Percentiles rank a stretch among this genome's conserved stretches.
phyloP scores from a whole-genome alignment of 2,888 invertebrate genomes.

The Merodon equestris region DNA sequence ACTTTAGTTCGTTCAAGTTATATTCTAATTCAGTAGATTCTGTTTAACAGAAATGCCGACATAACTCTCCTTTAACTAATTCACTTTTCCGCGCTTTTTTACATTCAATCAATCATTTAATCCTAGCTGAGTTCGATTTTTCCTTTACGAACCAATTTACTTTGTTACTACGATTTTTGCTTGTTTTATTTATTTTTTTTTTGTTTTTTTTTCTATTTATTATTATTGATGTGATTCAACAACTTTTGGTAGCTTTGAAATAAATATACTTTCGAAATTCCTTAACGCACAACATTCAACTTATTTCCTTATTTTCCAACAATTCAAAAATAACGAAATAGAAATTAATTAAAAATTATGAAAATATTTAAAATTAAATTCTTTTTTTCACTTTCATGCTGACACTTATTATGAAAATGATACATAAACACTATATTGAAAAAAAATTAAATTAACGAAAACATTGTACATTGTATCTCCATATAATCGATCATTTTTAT shows the following conservation, averaged over 20 bases:
- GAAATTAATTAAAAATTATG: conserved; percentile 9
- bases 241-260: conserved; percentile 14
- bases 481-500: not conserved
- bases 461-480: conserved; percentile 3
- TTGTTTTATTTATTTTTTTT: conserved; percentile 22
- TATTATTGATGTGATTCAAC: conserved; percentile 35
- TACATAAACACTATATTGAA: conserved; percentile 36
- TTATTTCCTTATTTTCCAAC: no score
- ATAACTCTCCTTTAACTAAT: conserved; percentile 18
- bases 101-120: not conserved
- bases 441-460: conserved; percentile 27
- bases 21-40: conserved; percentile 44
- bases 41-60: conserved; percentile 18
- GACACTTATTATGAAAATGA: conserved; percentile 41
- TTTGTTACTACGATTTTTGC: conserved; percentile 18
- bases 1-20: conserved; percentile 26
- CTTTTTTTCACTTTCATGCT: conserved; percentile 59
- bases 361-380: not conserved
- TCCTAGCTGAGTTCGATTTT: conserved; percentile 5
- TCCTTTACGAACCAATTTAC: conserved; percentile 4
- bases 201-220: not conserved
- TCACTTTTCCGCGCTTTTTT: conserved; percentile 41
- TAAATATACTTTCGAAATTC: not conserved
- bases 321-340: conserved; percentile 10
- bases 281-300: conserved; percentile 25